Percentiles rank a stretch among this genome's conserved stretches.
Conservation (phyloP, 37 sponge, comb jelly and placozoan species). For the Chondrilla cf. caribensis region DNA sequence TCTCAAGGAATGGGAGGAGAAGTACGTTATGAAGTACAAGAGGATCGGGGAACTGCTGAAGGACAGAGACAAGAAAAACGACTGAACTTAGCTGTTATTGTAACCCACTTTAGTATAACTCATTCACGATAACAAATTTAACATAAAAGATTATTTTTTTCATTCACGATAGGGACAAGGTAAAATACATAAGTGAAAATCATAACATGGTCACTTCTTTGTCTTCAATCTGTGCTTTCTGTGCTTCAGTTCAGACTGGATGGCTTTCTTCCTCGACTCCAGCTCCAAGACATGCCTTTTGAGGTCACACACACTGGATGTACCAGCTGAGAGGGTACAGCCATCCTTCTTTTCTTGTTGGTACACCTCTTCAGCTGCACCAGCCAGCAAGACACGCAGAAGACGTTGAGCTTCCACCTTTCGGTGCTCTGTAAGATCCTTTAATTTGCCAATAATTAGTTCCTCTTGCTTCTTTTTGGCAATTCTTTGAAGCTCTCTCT, state of each 20-base stretch:
- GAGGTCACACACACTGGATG: slow-evolving; percentile 3
- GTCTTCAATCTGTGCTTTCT: not conserved
- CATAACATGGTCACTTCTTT: not conserved
- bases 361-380: slow-evolving; percentile 70
- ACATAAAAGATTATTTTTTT: too few relatives aligned
- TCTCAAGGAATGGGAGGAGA: slow-evolving; percentile 36
- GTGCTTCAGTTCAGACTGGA: slow-evolving; percentile 33
- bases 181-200: not conserved
- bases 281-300: slow-evolving; percentile 40
- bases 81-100: not conserved
- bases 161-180: too few relatives aligned
- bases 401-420: slow-evolving; percentile 70
- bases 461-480: slow-evolving; percentile 27
- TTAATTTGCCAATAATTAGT: slow-evolving; percentile 40
- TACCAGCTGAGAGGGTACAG: not conserved
- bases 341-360: slow-evolving; percentile 29
- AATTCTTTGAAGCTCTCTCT: not conserved
- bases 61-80: not conserved
- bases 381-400: slow-evolving; percentile 67
- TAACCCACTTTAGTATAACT: not conserved
- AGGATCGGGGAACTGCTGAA: slow-evolving; percentile 28
- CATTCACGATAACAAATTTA: too few relatives aligned
- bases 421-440: slow-evolving; percentile 48
- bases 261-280: slow-evolving; percentile 48
- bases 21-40: slow-evolving; percentile 33